A percentile compares a stretch with the other conserved stretches of the same genome.
These are phyloP conservation scores for Phlogophora meticulosa DNA, from an alignment of 2,888 invertebrate genomes.

Conservation along the genomic window DNA sequence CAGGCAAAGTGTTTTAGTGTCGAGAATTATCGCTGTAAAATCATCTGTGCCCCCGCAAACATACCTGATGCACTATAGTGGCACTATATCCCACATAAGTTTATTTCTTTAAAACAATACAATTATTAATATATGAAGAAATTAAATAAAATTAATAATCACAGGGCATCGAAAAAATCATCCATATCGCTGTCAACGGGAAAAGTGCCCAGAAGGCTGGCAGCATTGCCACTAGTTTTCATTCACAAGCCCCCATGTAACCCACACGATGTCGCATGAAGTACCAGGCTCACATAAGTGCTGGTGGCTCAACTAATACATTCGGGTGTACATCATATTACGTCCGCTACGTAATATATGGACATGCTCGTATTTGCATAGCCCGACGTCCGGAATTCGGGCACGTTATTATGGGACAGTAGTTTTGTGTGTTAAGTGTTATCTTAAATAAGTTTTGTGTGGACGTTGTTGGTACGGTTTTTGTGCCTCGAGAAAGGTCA, in stretches of 20 bases:
- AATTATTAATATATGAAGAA: no score
- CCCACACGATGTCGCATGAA: not conserved
- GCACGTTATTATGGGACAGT: slow-evolving; percentile 32
- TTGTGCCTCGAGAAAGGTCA: no score
- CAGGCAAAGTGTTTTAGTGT: no score
- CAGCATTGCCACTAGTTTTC: not conserved
- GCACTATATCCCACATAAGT: no score
- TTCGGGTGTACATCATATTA: slow-evolving; percentile 54
- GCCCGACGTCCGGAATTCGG: slow-evolving; percentile 33
- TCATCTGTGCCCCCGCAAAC: no score
- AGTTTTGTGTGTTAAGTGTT: slow-evolving; percentile 37
- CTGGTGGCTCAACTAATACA: slow-evolving; percentile 54
- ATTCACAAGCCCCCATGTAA: not conserved
- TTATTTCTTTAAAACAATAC: no score
- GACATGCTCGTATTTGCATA: slow-evolving; percentile 52
- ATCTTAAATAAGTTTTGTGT: slow-evolving; percentile 27
- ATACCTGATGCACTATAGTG: no score
- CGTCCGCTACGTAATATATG: slow-evolving; percentile 53
- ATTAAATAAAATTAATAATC: no score
- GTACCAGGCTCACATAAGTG: slow-evolving; percentile 44
- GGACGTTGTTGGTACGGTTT: slow-evolving; percentile 23
- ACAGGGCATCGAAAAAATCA: no score
- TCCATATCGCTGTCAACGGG: no score
- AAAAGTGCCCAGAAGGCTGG: no score
- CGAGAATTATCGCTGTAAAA: no score